Percentiles rank a stretch among this genome's conserved stretches.
Evolutionary conservation across 2,113 vertebrate genomes (phyloP).

Genomic region (Conger conger): DNA sequence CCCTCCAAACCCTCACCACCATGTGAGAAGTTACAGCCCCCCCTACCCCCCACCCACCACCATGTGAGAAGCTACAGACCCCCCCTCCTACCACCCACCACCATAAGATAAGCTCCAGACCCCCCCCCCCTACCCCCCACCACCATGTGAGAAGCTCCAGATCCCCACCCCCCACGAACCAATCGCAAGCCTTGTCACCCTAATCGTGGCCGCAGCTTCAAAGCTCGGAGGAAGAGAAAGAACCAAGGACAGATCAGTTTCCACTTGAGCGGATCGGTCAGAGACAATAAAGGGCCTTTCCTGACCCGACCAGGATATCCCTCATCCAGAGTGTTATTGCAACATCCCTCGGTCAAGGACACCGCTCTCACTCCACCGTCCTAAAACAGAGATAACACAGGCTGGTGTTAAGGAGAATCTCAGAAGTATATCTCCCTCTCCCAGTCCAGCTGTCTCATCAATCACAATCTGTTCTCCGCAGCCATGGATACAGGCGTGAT

Average conservation of each 20-base stretch:
- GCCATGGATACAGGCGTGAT: constrained; percentile 30
- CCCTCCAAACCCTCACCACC: not conserved
- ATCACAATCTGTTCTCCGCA: constrained; percentile 32
- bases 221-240: constrained; percentile 37
- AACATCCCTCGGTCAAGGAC: constrained; percentile 56
- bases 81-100: too few species aligned
- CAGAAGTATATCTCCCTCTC: not conserved
- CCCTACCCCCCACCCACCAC: too few species aligned
- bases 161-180: not conserved
- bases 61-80: too few species aligned
- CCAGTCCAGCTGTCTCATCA: constrained; percentile 32
- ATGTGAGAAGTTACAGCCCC: not conserved
- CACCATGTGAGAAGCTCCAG: not conserved
- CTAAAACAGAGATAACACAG: constrained; percentile 47
- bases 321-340: constrained; percentile 67
- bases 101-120: too few species aligned
- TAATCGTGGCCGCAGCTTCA: not conserved
- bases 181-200: not conserved
- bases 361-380: not conserved
- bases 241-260: constrained; percentile 73
- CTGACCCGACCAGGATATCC: constrained; percentile 68
- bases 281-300: constrained; percentile 81
- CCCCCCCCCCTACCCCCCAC: not conserved
- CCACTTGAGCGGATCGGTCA: constrained; percentile 76
- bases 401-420: constrained; percentile 28